These are phyloP conservation scores for Phoebastria nigripes DNA, from an alignment of 2,797 vertebrate genomes.

Conservation along the genomic window DNA sequence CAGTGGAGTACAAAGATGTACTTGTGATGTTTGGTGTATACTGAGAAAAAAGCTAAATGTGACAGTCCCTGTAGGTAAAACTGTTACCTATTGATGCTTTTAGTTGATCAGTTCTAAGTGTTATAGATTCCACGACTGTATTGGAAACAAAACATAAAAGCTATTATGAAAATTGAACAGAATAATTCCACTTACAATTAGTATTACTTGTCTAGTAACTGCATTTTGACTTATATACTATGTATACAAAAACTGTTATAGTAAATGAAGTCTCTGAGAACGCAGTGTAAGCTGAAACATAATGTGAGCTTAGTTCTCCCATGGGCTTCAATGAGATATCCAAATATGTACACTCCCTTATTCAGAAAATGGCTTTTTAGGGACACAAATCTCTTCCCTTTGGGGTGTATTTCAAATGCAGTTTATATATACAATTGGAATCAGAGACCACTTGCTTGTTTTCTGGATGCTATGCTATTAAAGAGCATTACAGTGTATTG, in stretches of 20 bases:
- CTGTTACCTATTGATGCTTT: constrained; percentile 63
- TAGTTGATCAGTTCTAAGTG: constrained; percentile 50
- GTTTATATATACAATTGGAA: not conserved
- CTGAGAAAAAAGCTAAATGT: not conserved
- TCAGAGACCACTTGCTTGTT: not conserved
- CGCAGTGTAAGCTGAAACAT: not conserved
- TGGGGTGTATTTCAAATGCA: not conserved
- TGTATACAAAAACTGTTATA: not conserved
- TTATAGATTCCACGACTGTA: constrained; percentile 49
- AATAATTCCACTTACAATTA: not conserved
- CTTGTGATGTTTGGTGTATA: not conserved
- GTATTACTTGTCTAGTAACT: not conserved
- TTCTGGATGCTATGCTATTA: not conserved
- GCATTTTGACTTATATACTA: not conserved
- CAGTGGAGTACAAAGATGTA: not conserved
- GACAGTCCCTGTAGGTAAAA: not conserved
- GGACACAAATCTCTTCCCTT: not conserved
- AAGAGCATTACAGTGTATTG: not conserved
- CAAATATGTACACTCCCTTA: not conserved
- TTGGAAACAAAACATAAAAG: constrained; percentile 59
- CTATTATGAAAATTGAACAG: not conserved
- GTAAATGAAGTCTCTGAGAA: not conserved
- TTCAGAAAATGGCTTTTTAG: not conserved
- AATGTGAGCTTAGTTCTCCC: not conserved
- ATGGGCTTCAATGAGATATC: not conserved